Evolutionary conservation across 2,113 vertebrate genomes (phyloP), one percentile per base, ranked within the genome.

Genomic region (Nothobranchius furzeri): DNA sequence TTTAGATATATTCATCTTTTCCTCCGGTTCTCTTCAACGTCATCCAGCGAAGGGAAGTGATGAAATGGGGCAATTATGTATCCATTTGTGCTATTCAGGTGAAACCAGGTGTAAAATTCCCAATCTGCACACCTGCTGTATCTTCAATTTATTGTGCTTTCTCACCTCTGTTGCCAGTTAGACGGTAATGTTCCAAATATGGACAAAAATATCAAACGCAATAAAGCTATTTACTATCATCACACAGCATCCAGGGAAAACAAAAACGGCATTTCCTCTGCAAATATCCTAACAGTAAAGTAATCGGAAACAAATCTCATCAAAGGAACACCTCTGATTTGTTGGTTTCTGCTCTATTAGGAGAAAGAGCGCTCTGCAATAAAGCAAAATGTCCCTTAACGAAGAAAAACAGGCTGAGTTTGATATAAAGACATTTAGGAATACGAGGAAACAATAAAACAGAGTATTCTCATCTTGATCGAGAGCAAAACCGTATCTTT

Each of bases 51-150:
- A 54, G 78, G 77, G 78, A 87, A 87, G 83, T 90, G 87, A 90
- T 87, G 90, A 91, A 90, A 90, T 85, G 86, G 82, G 85, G 82
- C 87, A 90, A 92, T 90, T 87, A 89, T 78, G 79, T 69, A 85
- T 86, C 83, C 78, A 87, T 89, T 90, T 89, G 89, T 83, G 84
- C 81, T 72, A 87, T 91, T 90, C 85, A 83, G 78, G 89, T 86
- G 86, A 90, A 90, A 84, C 89, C 90, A 90, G 87, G 88, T 92
- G 88, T 89, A 90, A 91, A 79, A 90, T 90, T 88, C 90, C 78
- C 89, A 90, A 90, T 91, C 88, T 91, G 88, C 78, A 86, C 89
- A 90, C 83, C 85, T 89, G 86, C 85, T 83, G 78, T 75, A 86
- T 81, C 81, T 81, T 79, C 79, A 82, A 81, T 89, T 87, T 79